These are phyloP conservation scores for Acanthoscelides obtectus DNA, from an alignment of 2,888 invertebrate species.

Conservation along the genomic window DNA sequence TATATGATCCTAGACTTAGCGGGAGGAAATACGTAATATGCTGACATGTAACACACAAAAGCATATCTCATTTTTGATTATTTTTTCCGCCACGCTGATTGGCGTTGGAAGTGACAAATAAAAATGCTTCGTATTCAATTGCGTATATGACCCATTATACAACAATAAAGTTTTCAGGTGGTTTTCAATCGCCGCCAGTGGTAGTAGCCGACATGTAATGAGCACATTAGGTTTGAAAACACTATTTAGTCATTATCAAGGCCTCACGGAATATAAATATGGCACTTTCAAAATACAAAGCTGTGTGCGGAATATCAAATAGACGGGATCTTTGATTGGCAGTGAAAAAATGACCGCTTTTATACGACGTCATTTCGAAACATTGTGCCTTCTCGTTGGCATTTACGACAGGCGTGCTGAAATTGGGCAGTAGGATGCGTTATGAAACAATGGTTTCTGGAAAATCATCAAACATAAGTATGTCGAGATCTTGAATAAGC, in stretches of 20 bases:
- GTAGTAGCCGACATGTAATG: neutral
- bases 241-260: neutral
- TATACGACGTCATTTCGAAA: neutral
- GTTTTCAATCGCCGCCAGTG: neutral
- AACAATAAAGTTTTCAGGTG: too few species aligned
- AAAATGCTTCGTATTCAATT: too few species aligned
- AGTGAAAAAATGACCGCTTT: neutral
- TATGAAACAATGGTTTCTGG: neutral
- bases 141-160: too few species aligned
- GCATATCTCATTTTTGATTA: too few species aligned
- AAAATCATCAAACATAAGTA: too few species aligned
- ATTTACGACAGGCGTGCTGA: neutral
- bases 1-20: too few species aligned
- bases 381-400: neutral
- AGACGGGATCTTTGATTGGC: neutral
- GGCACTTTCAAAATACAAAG: neutral
- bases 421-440: neutral
- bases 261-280: neutral
- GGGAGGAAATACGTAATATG: too few species aligned
- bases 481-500: too few species aligned
- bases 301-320: neutral
- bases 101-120: too few species aligned
- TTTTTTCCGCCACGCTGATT: too few species aligned
- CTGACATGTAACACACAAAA: too few species aligned
- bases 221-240: neutral